Evolutionary conservation across 2,888 invertebrate species (phyloP).

Genomic region (Beris chalybata): DNA sequence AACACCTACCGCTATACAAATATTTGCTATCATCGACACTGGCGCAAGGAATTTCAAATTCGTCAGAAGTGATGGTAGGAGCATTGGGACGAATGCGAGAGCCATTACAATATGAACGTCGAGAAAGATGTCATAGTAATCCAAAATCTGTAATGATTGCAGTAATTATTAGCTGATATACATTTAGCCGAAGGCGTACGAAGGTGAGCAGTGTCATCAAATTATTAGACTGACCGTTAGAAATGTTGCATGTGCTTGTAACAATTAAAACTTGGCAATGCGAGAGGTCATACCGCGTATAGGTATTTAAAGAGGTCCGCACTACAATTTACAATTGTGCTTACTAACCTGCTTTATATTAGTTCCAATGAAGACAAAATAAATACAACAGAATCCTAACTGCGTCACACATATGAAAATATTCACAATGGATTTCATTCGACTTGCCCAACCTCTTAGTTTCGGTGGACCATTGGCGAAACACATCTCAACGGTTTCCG

Average conservation of each 20-base stretch:
- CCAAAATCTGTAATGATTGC: slow-evolving; percentile 63
- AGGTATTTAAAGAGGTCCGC: too few species aligned
- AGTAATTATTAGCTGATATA: too few species aligned
- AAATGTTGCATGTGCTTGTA: too few species aligned
- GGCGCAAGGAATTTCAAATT: slow-evolving; percentile 77
- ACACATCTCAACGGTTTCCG: slow-evolving; percentile 79
- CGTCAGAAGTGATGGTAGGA: slow-evolving; percentile 74
- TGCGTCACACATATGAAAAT: slow-evolving; percentile 92
- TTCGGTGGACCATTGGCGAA: slow-evolving; percentile 74
- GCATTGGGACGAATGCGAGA: slow-evolving; percentile 70
- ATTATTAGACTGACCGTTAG: too few species aligned
- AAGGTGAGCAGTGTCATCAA: too few species aligned
- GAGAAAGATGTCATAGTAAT: slow-evolving; percentile 64
- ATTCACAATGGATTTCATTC: slow-evolving; percentile 75
- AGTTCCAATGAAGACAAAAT: slow-evolving; percentile 91
- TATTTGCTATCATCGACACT: slow-evolving; percentile 75
- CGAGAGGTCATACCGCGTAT: too few species aligned
- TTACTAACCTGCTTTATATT: slow-evolving; percentile 73
- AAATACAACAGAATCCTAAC: slow-evolving; percentile 96
- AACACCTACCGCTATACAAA: slow-evolving; percentile 75
- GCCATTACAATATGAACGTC: slow-evolving; percentile 75
- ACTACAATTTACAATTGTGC: too few species aligned
- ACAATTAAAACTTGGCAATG: too few species aligned
- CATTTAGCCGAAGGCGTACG: too few species aligned
- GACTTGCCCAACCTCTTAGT: slow-evolving; percentile 63